A percentile compares a stretch with the other conserved stretches of the same genome.
phyloP scores from a whole-genome alignment of 2,888 invertebrate species.

The Cerceris ruficornis region DNA sequence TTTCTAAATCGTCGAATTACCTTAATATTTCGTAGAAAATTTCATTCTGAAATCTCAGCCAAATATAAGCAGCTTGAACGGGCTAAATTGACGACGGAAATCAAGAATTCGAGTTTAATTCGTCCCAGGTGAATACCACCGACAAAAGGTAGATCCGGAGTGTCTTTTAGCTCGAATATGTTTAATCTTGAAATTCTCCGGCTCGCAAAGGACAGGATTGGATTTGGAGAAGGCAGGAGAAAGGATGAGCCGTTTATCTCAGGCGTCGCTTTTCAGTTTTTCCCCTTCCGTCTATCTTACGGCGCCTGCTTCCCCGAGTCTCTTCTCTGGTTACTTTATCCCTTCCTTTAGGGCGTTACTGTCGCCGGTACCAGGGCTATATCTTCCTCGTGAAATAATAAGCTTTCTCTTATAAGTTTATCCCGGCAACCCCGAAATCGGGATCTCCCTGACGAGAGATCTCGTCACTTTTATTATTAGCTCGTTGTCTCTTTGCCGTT shows the following conservation, averaged over 20 bases:
- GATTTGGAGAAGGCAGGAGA: slow-evolving; percentile 73
- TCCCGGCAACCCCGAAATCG: slow-evolving; percentile 46
- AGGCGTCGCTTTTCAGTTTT: slow-evolving; percentile 80
- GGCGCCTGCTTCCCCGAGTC: slow-evolving; percentile 55
- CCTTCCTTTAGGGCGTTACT: slow-evolving; percentile 72
- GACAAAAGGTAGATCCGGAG: background rate
- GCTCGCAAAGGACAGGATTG: slow-evolving; percentile 73
- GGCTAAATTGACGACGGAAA: background rate
- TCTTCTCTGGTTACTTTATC: slow-evolving; percentile 73
- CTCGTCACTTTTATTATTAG: background rate
- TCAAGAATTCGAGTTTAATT: slow-evolving; percentile 9
- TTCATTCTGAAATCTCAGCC: background rate
- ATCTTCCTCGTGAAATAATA: slow-evolving; percentile 75
- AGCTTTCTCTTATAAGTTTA: slow-evolving; percentile 74
- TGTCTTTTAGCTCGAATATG: slow-evolving; percentile 67
- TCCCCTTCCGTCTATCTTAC: slow-evolving; percentile 59
- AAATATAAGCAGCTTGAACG: too few species aligned
- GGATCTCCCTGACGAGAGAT: slow-evolving; percentile 1
- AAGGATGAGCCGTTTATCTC: slow-evolving; percentile 81
- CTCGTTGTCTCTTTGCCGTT: background rate
- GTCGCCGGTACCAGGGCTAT: slow-evolving; percentile 58
- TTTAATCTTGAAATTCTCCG: slow-evolving; percentile 75
- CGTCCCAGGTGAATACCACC: background rate
- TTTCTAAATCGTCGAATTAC: too few species aligned
- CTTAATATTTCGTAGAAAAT: background rate